Percentiles rank a stretch among this genome's conserved stretches.
Evolutionary conservation across 2,797 vertebrate species (phyloP).

Genomic region (Spinus olivaceus): DNA sequence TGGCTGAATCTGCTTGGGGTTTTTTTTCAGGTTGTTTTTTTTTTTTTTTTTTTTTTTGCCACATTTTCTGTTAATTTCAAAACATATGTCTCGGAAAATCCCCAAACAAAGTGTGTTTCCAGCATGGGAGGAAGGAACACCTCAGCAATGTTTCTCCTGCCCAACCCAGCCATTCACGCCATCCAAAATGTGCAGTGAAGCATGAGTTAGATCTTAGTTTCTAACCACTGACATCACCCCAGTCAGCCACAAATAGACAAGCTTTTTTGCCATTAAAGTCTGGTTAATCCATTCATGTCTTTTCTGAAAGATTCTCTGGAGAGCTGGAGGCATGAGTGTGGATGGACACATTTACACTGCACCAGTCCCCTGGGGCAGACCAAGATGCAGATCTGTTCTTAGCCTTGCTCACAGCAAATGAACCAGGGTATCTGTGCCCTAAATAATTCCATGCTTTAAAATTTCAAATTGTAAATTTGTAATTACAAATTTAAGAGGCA

Average conservation of each 20-base stretch:
- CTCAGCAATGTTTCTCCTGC: not conserved
- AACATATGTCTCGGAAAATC: not conserved
- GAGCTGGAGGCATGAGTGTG: not conserved
- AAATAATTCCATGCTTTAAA: not conserved
- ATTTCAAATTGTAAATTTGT: not conserved
- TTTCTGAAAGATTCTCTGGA: not conserved
- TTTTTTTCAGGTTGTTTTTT: not conserved
- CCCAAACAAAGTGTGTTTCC: not conserved
- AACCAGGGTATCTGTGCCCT: not conserved
- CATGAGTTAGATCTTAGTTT: not conserved
- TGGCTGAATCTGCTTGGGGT: not conserved
- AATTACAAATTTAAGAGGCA: not conserved
- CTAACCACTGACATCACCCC: not conserved
- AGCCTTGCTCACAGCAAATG: not conserved
- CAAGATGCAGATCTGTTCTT: not conserved
- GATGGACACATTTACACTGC: not conserved
- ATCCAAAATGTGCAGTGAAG: not conserved
- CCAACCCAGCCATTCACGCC: not conserved
- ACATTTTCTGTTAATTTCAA: not conserved
- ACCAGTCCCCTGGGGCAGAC: not conserved
- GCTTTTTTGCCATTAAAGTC: not conserved
- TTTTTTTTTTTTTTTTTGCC: not conserved
- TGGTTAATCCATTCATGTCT: not conserved
- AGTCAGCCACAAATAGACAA: not conserved
- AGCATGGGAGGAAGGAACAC: not conserved